phyloP scores from a whole-genome alignment of 2,888 invertebrate species.

The Pterobdella sp. region DNA sequence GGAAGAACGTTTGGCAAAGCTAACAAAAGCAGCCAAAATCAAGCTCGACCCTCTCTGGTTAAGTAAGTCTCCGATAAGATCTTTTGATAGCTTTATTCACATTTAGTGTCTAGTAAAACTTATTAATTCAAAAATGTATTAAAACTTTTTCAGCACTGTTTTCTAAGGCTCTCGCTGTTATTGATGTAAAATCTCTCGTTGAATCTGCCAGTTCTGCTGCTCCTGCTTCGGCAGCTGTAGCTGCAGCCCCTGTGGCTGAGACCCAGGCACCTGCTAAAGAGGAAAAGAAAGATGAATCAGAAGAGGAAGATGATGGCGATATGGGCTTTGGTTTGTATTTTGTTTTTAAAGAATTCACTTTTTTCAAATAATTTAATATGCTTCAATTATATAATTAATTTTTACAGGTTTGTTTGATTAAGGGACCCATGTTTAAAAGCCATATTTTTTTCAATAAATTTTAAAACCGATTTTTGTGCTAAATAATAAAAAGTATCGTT shows the following conservation, averaged over 20 bases:
- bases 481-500: too few relatives aligned
- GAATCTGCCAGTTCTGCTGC: constrained; percentile 6
- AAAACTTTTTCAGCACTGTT: background rate
- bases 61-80: background rate
- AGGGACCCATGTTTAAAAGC: background rate
- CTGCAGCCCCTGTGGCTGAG: background rate
- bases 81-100: background rate
- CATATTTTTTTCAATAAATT: too few relatives aligned
- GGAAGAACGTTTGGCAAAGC: constrained; percentile 6
- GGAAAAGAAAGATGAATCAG: constrained; percentile 7
- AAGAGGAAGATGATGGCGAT: constrained; percentile 1
- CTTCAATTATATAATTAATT: background rate
- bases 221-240: background rate
- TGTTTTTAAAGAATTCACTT: background rate
- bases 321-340: constrained; percentile 14
- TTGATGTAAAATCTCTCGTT: constrained; percentile 9
- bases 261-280: background rate
- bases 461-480: too few relatives aligned
- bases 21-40: constrained; percentile 13
- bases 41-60: constrained; percentile 7
- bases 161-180: background rate
- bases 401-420: constrained; percentile 10
- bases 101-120: background rate
- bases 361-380: background rate
- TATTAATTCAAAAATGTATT: background rate